A percentile compares a stretch with the other conserved stretches of the same genome.
Evolutionary conservation across 2,888 invertebrate genomes (phyloP).

Genomic region (Argyresthia albistria): DNA sequence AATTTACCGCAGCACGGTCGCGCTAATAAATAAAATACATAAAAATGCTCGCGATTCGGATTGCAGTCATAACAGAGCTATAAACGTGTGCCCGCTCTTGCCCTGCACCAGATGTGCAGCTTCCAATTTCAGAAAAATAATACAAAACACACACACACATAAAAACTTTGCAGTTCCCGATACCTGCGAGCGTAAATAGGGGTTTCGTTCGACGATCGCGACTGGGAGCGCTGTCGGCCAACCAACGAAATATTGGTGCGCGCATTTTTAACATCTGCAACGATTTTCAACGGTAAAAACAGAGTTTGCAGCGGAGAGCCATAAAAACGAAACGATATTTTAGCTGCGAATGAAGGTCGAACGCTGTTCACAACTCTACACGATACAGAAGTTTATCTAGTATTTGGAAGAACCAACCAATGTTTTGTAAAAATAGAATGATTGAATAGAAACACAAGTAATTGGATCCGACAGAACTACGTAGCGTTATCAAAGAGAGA

Average conservation of each 20-base stretch:
- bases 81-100: conserved; percentile 34
- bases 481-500: no score
- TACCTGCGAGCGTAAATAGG: conserved; percentile 56
- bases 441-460: no score
- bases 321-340: not conserved
- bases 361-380: not conserved
- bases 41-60: conserved; percentile 39
- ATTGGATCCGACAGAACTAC: no score
- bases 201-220: conserved; percentile 39
- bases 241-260: conserved; percentile 30
- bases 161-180: conserved; percentile 42
- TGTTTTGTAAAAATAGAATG: no score
- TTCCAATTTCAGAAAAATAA: conserved; percentile 48
- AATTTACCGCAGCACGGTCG: conserved; percentile 32
- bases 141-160: conserved; percentile 30
- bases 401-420: no score
- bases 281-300: not conserved
- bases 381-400: not conserved
- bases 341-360: not conserved
- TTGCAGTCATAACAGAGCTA: conserved; percentile 55
- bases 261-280: not conserved
- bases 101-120: conserved; percentile 49
- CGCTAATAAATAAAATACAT: conserved; percentile 46
- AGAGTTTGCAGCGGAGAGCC: not conserved
- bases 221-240: conserved; percentile 7